Evolutionary conservation across 2,797 vertebrate genomes (phyloP).

Genomic region (Nyctalus aviator): DNA sequence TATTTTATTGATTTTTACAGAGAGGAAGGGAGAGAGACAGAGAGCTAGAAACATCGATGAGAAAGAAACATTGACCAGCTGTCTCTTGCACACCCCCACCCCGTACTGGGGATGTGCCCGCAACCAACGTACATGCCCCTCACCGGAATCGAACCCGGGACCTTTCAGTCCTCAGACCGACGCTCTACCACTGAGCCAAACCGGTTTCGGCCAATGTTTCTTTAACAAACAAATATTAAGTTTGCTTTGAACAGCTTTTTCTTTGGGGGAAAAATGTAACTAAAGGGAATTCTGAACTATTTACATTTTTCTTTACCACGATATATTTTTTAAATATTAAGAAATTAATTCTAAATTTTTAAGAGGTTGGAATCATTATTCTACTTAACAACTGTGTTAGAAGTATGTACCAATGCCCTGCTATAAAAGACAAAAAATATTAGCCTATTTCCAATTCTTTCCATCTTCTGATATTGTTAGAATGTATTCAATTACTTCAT

Average conservation of each 20-base stretch:
- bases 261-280: neutral
- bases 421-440: slow-evolving; percentile 16
- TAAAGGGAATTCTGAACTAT: neutral
- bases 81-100: too few species aligned
- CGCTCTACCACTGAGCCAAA: too few species aligned
- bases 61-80: too few species aligned
- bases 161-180: too few species aligned
- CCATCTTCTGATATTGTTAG: neutral
- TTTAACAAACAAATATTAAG: neutral
- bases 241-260: neutral
- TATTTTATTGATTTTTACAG: too few species aligned
- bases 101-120: too few species aligned
- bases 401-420: neutral
- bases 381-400: neutral
- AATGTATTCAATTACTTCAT: neutral
- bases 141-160: too few species aligned
- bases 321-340: slow-evolving; percentile 47
- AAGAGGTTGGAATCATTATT: neutral
- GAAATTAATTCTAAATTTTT: slow-evolving; percentile 1
- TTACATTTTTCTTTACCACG: neutral
- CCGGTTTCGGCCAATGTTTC: neutral
- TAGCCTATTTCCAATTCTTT: neutral
- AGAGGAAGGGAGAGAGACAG: too few species aligned
- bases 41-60: too few species aligned
- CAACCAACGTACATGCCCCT: too few species aligned